A percentile compares a stretch with the other conserved stretches of the same genome.
Evolutionary conservation across 2,113 vertebrate species (phyloP).

Genomic region (Abramis brama): DNA sequence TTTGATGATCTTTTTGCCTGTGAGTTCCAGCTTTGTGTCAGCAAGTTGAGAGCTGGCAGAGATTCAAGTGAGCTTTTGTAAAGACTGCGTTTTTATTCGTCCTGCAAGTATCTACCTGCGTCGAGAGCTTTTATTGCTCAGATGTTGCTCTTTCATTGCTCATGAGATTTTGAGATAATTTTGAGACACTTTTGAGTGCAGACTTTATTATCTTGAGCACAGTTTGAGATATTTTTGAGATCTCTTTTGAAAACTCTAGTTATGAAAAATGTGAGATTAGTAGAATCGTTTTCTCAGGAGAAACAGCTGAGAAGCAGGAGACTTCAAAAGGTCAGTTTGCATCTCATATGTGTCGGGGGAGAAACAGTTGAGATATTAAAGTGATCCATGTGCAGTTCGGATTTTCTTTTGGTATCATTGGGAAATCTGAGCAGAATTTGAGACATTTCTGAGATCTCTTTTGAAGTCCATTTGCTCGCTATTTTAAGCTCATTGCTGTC

Average conservation of each 20-base stretch:
- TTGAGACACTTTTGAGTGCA: background rate
- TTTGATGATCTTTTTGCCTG: background rate
- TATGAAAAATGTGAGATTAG: background rate
- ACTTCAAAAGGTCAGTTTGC: background rate
- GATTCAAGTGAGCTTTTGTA: background rate
- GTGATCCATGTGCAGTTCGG: background rate
- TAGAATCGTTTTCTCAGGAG: background rate
- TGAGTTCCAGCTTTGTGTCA: background rate
- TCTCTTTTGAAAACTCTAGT: background rate
- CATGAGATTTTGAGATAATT: background rate
- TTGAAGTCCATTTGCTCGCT: background rate
- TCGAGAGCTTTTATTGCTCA: background rate
- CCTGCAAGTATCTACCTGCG: conserved; percentile 6
- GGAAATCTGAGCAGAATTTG: background rate
- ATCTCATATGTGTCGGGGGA: background rate
- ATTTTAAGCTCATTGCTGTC: background rate
- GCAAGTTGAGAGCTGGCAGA: background rate
- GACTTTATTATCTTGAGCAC: background rate
- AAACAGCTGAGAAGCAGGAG: background rate
- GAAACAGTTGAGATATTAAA: too few relatives aligned
- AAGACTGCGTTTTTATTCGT: background rate
- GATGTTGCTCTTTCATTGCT: background rate
- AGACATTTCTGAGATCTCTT: background rate
- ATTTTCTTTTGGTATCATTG: background rate
- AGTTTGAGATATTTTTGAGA: background rate